Conservation (phyloP, 2,113 vertebrate species). For the Stegostoma tigrinum region DNA sequence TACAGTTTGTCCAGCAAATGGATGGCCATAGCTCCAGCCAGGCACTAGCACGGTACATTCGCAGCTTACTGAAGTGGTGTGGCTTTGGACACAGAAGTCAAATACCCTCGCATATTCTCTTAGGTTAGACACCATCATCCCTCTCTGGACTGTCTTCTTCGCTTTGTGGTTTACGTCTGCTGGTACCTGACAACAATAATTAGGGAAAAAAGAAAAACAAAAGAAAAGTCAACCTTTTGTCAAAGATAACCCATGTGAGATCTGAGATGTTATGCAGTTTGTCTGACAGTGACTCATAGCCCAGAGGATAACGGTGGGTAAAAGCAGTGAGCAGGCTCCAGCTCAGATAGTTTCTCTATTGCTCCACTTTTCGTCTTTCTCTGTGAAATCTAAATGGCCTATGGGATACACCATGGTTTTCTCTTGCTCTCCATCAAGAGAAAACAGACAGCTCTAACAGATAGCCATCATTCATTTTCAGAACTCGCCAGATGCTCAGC, state of each 20-base stretch:
- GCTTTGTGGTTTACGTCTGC: conserved; percentile 26
- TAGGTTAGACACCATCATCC: conserved; percentile 3
- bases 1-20: neutral
- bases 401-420: no score
- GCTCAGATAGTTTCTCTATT: neutral
- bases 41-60: neutral
- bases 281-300: neutral
- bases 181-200: neutral
- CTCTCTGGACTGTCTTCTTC: conserved; percentile 20
- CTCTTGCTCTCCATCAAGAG: neutral
- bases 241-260: neutral
- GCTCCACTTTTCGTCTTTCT: neutral
- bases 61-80: conserved; percentile 25
- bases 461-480: no score
- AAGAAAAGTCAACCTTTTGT: neutral
- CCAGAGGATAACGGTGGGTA: neutral
- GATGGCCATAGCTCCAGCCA: neutral
- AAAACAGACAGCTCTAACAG: neutral
- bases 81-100: neutral
- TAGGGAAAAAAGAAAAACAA: neutral
- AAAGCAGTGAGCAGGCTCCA: neutral
- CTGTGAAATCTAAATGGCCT: neutral
- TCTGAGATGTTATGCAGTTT: neutral
- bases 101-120: neutral
- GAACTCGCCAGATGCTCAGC: no score